These are phyloP conservation scores for Danaus chrysippus DNA, from an alignment of 2,888 invertebrate genomes.

Conservation along the genomic window DNA sequence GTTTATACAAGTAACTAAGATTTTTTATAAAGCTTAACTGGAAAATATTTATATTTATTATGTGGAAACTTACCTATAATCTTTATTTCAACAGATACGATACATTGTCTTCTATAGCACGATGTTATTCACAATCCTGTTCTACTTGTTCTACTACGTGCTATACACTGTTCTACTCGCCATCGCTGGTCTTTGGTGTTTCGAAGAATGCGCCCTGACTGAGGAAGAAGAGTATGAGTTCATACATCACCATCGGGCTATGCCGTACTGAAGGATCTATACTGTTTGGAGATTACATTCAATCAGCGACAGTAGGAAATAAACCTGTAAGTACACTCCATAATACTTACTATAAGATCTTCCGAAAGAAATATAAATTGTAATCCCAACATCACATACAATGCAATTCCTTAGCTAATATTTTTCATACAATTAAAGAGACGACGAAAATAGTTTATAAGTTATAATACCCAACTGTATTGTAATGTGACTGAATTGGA, in stretches of 20 bases:
- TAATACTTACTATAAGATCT: background rate
- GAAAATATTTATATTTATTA: too few relatives aligned
- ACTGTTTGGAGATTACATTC: constrained; percentile 3
- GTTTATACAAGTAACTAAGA: too few relatives aligned
- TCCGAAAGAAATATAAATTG: background rate
- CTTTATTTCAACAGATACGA: constrained; percentile 15
- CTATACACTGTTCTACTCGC: constrained; percentile 66
- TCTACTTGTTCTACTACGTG: constrained; percentile 62
- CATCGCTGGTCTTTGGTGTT: constrained; percentile 74
- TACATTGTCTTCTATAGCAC: constrained; percentile 28
- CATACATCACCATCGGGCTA: constrained; percentile 49
- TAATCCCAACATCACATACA: too few relatives aligned
- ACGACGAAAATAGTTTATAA: too few relatives aligned
- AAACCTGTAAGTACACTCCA: constrained; percentile 24
- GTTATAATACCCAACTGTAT: too few relatives aligned
- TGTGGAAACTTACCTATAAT: too few relatives aligned
- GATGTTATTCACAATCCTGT: constrained; percentile 61
- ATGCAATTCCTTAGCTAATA: too few relatives aligned
- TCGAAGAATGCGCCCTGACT: constrained; percentile 69
- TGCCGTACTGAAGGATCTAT: constrained; percentile 47
- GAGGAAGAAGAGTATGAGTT: constrained; percentile 71
- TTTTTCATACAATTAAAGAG: too few relatives aligned
- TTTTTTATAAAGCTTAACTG: too few relatives aligned
- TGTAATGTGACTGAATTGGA: too few relatives aligned
- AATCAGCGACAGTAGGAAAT: too few relatives aligned